Conservation (phyloP, 1,140 invertebrate species). For the Trachymyrmex septentrionalis region DNA sequence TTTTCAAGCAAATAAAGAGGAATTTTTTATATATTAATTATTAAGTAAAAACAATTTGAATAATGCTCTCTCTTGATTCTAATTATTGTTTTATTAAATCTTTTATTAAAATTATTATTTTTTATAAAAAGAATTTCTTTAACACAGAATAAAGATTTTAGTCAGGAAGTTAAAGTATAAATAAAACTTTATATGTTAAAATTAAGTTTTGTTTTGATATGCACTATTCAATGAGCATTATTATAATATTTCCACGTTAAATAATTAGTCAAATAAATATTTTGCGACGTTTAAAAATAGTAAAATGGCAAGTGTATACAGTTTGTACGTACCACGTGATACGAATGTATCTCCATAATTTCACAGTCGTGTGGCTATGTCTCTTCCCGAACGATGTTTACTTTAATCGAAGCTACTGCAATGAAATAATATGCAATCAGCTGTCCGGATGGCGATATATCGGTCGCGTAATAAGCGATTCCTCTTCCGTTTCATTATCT, state of each 20-base stretch:
- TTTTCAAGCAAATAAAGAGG: not conserved
- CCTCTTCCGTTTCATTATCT: slow-evolving; percentile 44
- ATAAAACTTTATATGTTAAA: not conserved
- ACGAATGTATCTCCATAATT: slow-evolving; percentile 9
- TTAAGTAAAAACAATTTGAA: not conserved
- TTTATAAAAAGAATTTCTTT: not conserved
- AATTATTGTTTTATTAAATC: not conserved
- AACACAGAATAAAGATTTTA: not conserved
- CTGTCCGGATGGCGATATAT: slow-evolving; percentile 9
- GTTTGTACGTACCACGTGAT: slow-evolving; percentile 3
- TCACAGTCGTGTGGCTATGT: slow-evolving; percentile 2
- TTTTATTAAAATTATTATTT: no score
- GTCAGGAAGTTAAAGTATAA: not conserved
- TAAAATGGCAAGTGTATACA: not conserved
- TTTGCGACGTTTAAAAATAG: not conserved
- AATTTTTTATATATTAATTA: slow-evolving; percentile 1
- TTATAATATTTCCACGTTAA: not conserved
- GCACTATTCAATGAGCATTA: not conserved
- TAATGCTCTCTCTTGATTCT: not conserved
- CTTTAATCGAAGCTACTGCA: slow-evolving; percentile 38
- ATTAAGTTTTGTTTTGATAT: not conserved
- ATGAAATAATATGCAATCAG: slow-evolving; percentile 42
- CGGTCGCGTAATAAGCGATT: slow-evolving; percentile 31
- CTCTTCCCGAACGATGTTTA: slow-evolving; percentile 35
- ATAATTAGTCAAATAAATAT: not conserved